These are phyloP conservation scores for Eucriotettix oculatus DNA, from an alignment of 2,888 invertebrate genomes.

Conservation along the genomic window DNA sequence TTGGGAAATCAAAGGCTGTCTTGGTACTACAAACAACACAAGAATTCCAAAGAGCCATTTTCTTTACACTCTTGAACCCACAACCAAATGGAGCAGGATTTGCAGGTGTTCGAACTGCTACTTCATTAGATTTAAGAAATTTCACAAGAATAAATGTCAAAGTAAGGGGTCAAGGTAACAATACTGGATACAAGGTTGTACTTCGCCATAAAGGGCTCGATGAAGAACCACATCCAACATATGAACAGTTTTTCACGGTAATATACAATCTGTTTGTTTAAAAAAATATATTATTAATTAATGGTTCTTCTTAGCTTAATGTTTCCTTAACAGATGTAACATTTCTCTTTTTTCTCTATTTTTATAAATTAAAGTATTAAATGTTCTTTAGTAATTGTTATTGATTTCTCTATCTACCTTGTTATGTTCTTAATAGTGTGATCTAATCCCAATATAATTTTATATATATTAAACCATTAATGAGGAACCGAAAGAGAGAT, in stretches of 20 bases:
- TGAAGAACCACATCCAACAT: slow-evolving; percentile 38
- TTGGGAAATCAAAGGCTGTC: slow-evolving; percentile 47
- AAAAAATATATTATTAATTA: no score
- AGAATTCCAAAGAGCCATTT: slow-evolving; percentile 40
- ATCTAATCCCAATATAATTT: no score
- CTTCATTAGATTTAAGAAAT: slow-evolving; percentile 31
- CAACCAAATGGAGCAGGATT: slow-evolving; percentile 51
- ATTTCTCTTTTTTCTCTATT: no score
- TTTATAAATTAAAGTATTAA: no score
- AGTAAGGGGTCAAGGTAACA: slow-evolving; percentile 41
- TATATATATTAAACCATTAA: no score
- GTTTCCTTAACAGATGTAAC: no score
- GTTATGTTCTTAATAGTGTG: no score
- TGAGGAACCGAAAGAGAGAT: no score
- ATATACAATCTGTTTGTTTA: background rate
- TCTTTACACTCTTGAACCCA: slow-evolving; percentile 46
- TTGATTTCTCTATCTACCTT: no score
- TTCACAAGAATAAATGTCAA: slow-evolving; percentile 32
- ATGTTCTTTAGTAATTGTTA: no score
- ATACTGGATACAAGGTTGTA: slow-evolving; percentile 40
- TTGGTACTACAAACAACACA: slow-evolving; percentile 40
- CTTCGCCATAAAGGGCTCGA: slow-evolving; percentile 38
- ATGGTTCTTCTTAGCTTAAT: no score
- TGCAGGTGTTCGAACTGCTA: slow-evolving; percentile 38
- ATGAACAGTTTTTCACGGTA: slow-evolving; percentile 36